Evolutionary conservation across 1,140 invertebrate species (phyloP).

Genomic region (Listronotus oregonensis): DNA sequence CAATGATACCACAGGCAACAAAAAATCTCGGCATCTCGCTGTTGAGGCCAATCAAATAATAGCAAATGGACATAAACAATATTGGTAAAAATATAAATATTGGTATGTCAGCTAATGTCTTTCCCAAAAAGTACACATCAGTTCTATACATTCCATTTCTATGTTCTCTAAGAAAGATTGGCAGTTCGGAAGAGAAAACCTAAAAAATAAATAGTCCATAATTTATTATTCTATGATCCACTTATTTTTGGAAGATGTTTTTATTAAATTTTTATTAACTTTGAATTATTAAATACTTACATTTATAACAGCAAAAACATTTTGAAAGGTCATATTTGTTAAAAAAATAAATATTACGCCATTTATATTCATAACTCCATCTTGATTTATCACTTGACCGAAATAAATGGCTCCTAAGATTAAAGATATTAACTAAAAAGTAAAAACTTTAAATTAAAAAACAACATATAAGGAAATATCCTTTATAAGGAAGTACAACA

Average conservation of each 20-base stretch:
- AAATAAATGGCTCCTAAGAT: conserved; percentile 90
- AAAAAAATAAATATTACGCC: conserved; percentile 93
- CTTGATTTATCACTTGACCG: conserved; percentile 80
- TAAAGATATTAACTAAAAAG: conserved; percentile 78
- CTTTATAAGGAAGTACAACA: no score
- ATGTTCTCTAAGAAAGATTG: conserved; percentile 90
- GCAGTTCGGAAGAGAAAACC: conserved; percentile 91
- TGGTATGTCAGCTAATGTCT: conserved; percentile 86
- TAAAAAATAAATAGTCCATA: conserved; percentile 55
- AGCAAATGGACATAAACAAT: conserved; percentile 83
- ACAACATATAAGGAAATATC: no score
- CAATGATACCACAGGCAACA: conserved; percentile 72
- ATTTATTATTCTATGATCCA: no score
- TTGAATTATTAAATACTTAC: conserved; percentile 63
- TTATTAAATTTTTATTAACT: no score
- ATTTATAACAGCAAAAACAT: conserved; percentile 86
- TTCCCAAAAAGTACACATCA: conserved; percentile 91
- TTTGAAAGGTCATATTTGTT: conserved; percentile 93
- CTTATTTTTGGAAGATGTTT: no score
- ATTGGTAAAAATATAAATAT: conserved; percentile 81
- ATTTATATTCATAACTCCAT: conserved; percentile 94
- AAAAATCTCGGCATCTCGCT: conserved; percentile 74
- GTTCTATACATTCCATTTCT: conserved; percentile 90
- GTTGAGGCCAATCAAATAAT: conserved; percentile 87
- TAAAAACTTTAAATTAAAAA: no score